Percentiles rank a stretch among this genome's conserved stretches.
Evolutionary conservation across 1,140 invertebrate species (phyloP).

Genomic region (Pseudomyrmex gracilis): DNA sequence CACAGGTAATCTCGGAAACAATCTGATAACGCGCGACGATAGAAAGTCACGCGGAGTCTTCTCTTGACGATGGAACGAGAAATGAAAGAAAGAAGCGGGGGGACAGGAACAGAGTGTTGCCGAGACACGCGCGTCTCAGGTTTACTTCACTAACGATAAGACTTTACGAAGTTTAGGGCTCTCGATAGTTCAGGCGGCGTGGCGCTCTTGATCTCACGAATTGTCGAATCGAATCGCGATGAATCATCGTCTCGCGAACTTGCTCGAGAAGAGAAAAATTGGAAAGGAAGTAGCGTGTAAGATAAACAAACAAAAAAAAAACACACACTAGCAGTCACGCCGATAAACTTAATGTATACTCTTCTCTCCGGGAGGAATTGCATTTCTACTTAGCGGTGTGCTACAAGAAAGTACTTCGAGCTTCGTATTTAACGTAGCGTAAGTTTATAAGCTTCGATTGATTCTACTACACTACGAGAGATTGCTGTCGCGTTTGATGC

Average conservation of each 20-base stretch:
- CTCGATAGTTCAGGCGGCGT: slow-evolving; percentile 2
- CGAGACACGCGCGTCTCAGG: not conserved
- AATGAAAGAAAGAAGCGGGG: not conserved
- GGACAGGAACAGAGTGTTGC: slow-evolving; percentile 3
- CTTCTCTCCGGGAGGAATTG: slow-evolving; percentile 7
- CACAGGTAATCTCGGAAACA: no score
- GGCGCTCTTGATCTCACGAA: not conserved
- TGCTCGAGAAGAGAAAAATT: no score
- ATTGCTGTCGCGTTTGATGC: not conserved
- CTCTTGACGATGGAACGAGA: no score
- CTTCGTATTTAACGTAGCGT: slow-evolving; percentile 44
- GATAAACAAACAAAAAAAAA: not conserved
- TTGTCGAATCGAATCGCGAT: no score
- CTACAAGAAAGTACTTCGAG: slow-evolving; percentile 42
- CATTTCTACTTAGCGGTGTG: slow-evolving; percentile 38
- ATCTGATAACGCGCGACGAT: no score
- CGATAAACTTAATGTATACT: not conserved
- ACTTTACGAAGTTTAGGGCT: slow-evolving; percentile 20
- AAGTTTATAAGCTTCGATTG: slow-evolving; percentile 48
- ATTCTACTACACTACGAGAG: not conserved
- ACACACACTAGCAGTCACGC: not conserved
- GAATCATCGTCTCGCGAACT: no score
- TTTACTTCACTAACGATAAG: slow-evolving; percentile 38
- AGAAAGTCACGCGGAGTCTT: no score
- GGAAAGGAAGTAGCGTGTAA: not conserved